Percentiles rank a stretch among this genome's conserved stretches.
These are phyloP conservation scores for Microchirus variegatus DNA, from an alignment of 2,797 vertebrate species.

Conservation along the genomic window DNA sequence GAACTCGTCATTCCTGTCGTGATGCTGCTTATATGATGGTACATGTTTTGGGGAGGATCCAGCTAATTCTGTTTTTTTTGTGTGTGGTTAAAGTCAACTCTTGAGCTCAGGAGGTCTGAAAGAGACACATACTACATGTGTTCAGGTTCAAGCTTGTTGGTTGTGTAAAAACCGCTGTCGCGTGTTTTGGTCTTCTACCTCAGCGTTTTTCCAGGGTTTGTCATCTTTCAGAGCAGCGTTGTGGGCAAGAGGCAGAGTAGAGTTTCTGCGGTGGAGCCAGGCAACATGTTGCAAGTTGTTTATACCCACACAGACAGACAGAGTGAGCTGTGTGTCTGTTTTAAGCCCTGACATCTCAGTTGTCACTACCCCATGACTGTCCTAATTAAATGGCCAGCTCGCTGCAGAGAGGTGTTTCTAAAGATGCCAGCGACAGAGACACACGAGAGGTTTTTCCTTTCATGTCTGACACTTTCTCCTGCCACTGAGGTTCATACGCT, in stretches of 20 bases:
- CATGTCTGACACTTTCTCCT: constrained; percentile 67
- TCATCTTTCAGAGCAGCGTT: constrained; percentile 47
- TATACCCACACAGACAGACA: constrained; percentile 63
- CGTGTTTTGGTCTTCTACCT: constrained; percentile 43
- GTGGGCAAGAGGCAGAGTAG: constrained; percentile 51
- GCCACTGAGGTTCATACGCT: constrained; percentile 66
- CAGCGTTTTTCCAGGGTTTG: constrained; percentile 52
- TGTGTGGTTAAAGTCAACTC: constrained; percentile 39
- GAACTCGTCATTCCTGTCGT: no score
- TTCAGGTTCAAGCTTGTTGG: constrained; percentile 53
- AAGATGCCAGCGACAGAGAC: constrained; percentile 65
- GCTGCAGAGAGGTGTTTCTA: constrained; percentile 63
- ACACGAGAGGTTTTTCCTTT: constrained; percentile 60
- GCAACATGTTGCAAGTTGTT: constrained; percentile 65
- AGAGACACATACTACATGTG: constrained; percentile 15
- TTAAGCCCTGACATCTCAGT: constrained; percentile 67
- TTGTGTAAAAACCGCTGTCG: constrained; percentile 48
- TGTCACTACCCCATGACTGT: constrained; percentile 79
- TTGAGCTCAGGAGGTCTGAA: constrained; percentile 6
- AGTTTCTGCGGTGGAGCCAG: constrained; percentile 65
- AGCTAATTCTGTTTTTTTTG: constrained; percentile 18
- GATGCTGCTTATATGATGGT: constrained; percentile 4
- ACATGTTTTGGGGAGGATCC: neutral
- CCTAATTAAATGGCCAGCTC: constrained; percentile 78
- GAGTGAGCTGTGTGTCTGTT: constrained; percentile 69